Evolutionary conservation across 37 sponge, comb jelly and placozoan genomes (phyloP).

Genomic region (Geodia barretti): DNA sequence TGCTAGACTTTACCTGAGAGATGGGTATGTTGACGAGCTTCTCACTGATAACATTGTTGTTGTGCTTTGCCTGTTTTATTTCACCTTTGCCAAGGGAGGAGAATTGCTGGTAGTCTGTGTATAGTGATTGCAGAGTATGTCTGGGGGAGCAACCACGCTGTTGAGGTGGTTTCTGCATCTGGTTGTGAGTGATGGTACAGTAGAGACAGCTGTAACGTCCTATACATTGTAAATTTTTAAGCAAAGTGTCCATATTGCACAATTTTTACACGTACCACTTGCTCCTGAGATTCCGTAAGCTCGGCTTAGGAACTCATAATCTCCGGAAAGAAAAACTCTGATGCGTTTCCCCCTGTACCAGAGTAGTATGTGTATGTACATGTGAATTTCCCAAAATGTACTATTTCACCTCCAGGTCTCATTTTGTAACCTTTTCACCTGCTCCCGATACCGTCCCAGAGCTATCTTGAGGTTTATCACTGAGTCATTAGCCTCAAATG

Average conservation of each 20-base stretch:
- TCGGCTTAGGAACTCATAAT: conserved; percentile 32
- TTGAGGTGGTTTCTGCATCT: not conserved
- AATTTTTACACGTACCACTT: conserved; percentile 8
- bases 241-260: not conserved
- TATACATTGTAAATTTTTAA: not conserved
- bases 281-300: conserved; percentile 35
- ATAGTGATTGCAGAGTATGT: not conserved
- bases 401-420: conserved; percentile 39
- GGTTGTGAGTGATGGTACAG: conserved; percentile 14
- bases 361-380: not conserved
- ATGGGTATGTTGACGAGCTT: conserved; percentile 18
- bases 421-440: conserved; percentile 2
- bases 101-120: not conserved
- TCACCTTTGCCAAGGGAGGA: not conserved
- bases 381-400: not conserved
- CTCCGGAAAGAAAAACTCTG: conserved; percentile 30
- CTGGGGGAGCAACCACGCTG: not conserved
- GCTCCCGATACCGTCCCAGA: conserved; percentile 5
- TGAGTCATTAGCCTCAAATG: conserved; percentile 33
- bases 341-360: conserved; percentile 18
- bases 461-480: conserved; percentile 38
- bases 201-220: conserved; percentile 56
- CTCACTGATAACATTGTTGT: conserved; percentile 38
- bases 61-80: conserved; percentile 21
- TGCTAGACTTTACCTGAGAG: not conserved